Evolutionary conservation across 2,797 vertebrate species (phyloP).

Genomic region (Lophius americanus): DNA sequence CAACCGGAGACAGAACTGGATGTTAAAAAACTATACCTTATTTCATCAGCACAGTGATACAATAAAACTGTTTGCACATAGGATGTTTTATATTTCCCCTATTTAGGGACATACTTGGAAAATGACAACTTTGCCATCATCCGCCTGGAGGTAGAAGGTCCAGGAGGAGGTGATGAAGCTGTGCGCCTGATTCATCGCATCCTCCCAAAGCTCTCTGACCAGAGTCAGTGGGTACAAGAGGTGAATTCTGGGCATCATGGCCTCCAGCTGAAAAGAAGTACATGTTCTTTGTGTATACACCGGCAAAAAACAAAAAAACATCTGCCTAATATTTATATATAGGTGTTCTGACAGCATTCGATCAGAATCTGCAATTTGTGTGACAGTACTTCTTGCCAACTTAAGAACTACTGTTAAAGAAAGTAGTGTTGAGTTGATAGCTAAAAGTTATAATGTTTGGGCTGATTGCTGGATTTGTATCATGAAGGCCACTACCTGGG

Average conservation of each 20-base stretch:
- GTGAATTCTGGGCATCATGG: conserved; percentile 95
- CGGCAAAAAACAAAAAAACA: neutral
- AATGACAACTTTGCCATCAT: conserved; percentile 96
- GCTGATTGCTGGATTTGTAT: fast-evolving
- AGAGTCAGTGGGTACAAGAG: conserved; percentile 92
- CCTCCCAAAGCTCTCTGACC: conserved; percentile 94
- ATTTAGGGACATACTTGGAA: conserved; percentile 87
- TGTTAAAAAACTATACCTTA: neutral
- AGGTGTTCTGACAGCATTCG: too few relatives aligned
- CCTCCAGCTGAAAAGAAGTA: conserved; percentile 83
- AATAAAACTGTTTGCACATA: neutral
- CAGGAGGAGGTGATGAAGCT: conserved; percentile 94
- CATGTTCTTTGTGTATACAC: too few relatives aligned
- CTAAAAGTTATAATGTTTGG: too few relatives aligned
- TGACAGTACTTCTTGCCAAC: too few relatives aligned
- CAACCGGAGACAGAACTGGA: conserved; percentile 25
- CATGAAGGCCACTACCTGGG: neutral
- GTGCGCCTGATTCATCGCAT: conserved; percentile 95
- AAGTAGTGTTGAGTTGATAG: neutral
- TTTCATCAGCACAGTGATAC: neutral
- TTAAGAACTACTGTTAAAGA: too few relatives aligned
- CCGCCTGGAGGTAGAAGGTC: conserved; percentile 98
- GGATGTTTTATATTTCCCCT: neutral
- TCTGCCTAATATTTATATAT: too few relatives aligned
- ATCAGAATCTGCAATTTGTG: too few relatives aligned